A percentile compares a stretch with the other conserved stretches of the same genome.
Conservation (phyloP, 2,888 invertebrate genomes). For the Agrilus biguttatus region DNA sequence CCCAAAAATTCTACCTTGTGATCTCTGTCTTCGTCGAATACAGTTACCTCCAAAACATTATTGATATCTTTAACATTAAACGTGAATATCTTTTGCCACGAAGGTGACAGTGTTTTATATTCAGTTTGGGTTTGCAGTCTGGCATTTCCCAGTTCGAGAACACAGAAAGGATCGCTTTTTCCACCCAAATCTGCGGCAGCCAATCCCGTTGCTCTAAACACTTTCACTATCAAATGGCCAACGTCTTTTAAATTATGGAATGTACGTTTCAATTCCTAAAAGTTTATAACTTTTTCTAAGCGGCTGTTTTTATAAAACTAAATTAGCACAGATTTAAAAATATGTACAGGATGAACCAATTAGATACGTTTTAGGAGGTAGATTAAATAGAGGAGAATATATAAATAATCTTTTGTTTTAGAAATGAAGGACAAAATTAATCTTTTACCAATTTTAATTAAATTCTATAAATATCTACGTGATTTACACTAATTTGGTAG, state of each 20-base stretch:
- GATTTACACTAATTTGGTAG: no score
- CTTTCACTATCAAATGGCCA: slow-evolving; percentile 89
- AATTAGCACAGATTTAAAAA: no score
- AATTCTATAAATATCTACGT: no score
- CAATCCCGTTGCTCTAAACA: slow-evolving; percentile 70
- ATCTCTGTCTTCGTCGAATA: slow-evolving; percentile 95
- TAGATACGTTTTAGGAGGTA: no score
- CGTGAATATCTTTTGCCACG: slow-evolving; percentile 97
- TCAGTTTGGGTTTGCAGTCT: slow-evolving; percentile 96
- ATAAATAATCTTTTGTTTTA: no score
- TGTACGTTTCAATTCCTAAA: slow-evolving; percentile 51
- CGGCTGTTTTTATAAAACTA: no score
- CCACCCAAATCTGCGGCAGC: slow-evolving; percentile 93
- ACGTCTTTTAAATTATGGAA: slow-evolving; percentile 70
- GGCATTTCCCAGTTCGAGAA: slow-evolving; percentile 86
- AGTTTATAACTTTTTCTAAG: neutral
- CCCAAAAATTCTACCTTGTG: slow-evolving; percentile 97
- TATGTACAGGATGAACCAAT: no score
- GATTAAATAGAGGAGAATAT: no score
- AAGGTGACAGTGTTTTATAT: slow-evolving; percentile 91
- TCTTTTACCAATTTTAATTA: no score
- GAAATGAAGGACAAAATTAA: no score
- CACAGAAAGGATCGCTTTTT: slow-evolving; percentile 97
- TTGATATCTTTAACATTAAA: slow-evolving; percentile 96
- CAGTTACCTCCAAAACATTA: slow-evolving; percentile 84